Conservation (phyloP, 2,888 invertebrate genomes). For the Agapostemon virescens region DNA sequence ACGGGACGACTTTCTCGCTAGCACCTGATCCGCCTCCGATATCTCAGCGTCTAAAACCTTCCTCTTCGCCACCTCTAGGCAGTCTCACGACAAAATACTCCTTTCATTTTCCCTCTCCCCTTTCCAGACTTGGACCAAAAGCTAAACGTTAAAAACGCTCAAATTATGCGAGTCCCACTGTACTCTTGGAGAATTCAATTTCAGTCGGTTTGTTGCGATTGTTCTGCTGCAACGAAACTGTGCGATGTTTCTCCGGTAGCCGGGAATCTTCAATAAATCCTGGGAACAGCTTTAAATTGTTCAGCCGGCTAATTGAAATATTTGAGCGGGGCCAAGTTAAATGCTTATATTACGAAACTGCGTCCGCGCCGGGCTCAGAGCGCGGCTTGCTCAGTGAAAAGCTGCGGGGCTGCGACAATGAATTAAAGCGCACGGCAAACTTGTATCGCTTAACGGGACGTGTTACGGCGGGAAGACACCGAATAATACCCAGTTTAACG, state of each 20-base stretch:
- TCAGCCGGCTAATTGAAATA: slow-evolving; percentile 6
- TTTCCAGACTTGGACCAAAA: too few species aligned
- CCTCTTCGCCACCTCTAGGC: too few species aligned
- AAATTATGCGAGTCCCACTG: too few species aligned
- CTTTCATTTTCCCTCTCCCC: too few species aligned
- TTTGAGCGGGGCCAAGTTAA: background rate
- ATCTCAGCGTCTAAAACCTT: too few species aligned
- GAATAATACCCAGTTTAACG: slow-evolving; percentile 43
- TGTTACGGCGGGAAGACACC: slow-evolving; percentile 12
- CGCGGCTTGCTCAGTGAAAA: background rate
- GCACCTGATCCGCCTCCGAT: too few species aligned
- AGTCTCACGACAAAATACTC: too few species aligned
- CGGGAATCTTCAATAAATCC: background rate
- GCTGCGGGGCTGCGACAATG: background rate
- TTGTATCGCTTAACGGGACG: slow-evolving; percentile 22
- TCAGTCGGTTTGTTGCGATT: background rate
- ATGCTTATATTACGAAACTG: background rate
- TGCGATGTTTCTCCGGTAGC: background rate
- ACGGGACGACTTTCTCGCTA: too few species aligned
- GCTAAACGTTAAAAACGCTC: too few species aligned
- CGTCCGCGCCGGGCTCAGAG: background rate
- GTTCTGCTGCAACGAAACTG: too few species aligned
- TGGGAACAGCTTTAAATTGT: background rate
- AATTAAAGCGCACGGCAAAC: slow-evolving; percentile 19
- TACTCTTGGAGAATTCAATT: background rate